A percentile compares a stretch with the other conserved stretches of the same genome.
Evolutionary conservation across 2,797 vertebrate species (phyloP).

Genomic region (Sebastes vulpes): DNA sequence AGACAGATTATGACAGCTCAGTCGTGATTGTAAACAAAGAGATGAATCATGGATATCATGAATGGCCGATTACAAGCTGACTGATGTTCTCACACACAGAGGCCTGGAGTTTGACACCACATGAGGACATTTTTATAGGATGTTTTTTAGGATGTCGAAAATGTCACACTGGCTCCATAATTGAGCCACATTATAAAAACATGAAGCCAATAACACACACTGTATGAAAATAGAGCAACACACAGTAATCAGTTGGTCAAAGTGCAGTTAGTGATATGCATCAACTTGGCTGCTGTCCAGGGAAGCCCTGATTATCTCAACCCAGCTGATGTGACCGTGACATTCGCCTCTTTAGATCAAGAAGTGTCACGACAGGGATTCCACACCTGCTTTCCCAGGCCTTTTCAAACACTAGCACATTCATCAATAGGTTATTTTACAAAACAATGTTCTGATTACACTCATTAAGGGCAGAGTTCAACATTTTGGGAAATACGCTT

Average conservation of each 20-base stretch:
- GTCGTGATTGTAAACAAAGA: conserved; percentile 19
- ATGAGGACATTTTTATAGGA: neutral
- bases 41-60: conserved; percentile 25
- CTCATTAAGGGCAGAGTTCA: neutral
- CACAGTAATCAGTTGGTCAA: neutral
- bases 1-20: conserved; percentile 28
- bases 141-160: neutral
- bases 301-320: conserved; percentile 39
- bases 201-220: neutral
- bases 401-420: conserved; percentile 50
- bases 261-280: conserved; percentile 17
- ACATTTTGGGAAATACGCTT: neutral
- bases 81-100: neutral
- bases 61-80: neutral
- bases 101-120: neutral
- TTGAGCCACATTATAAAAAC: neutral
- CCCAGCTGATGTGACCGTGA: conserved; percentile 78
- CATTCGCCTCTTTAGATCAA: conserved; percentile 10
- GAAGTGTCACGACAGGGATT: conserved; percentile 60
- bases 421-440: conserved; percentile 1
- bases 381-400: conserved; percentile 73
- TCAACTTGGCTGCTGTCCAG: conserved; percentile 13
- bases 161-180: neutral
- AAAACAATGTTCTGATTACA: conserved; percentile 3
- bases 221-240: neutral